Conservation (phyloP, 2,888 invertebrate genomes). For the Halictus quadricinctus region DNA sequence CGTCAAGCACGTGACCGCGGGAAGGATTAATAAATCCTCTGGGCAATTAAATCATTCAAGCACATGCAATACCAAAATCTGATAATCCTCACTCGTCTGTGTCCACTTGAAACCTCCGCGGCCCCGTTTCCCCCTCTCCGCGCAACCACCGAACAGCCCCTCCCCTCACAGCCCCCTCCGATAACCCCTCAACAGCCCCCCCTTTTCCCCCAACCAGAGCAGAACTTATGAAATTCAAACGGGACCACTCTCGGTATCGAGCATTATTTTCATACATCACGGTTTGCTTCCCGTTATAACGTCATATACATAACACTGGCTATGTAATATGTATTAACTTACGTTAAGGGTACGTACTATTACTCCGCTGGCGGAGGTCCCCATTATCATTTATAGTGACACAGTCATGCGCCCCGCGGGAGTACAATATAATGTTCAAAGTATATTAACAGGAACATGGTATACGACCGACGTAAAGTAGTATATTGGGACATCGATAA, state of each 20-base stretch:
- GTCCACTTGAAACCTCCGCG: conserved; percentile 11
- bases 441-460: conserved; percentile 49
- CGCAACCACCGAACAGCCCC: not conserved
- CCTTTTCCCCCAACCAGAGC: not conserved
- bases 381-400: conserved; percentile 61
- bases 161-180: not conserved
- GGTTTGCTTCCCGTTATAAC: conserved; percentile 47
- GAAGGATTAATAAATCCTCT: conserved; percentile 27
- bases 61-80: conserved; percentile 30
- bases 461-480: conserved; percentile 38
- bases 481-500: conserved; percentile 53
- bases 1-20: conserved; percentile 8
- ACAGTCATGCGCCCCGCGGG: conserved; percentile 47
- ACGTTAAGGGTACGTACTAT: conserved; percentile 54
- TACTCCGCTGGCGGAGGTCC: conserved; percentile 32
- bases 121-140: not conserved
- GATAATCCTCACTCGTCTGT: conserved; percentile 14
- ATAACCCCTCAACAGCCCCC: not conserved
- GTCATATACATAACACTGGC: conserved; percentile 43
- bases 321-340: conserved; percentile 58
- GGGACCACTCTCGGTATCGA: conserved; percentile 15
- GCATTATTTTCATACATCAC: conserved; percentile 54
- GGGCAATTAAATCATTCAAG: conserved; percentile 32
- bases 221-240: conserved; percentile 51
- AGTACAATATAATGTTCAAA: conserved; percentile 50